Base-by-base conservation (phyloP, 1,140 invertebrate genomes). In the Brachionus plicatilis region DNA sequence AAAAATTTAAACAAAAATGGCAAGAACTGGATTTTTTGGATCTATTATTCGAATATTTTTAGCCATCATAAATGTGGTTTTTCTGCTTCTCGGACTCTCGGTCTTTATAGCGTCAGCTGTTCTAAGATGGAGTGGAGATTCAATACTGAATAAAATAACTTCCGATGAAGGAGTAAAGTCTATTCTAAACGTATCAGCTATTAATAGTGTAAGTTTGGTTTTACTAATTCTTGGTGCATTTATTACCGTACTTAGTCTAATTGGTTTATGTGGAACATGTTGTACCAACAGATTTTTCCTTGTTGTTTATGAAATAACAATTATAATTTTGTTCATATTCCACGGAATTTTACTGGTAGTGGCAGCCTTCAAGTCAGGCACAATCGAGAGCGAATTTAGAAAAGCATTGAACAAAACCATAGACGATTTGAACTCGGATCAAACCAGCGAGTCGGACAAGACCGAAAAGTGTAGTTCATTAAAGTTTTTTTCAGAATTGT, bases 121-220 rank as follows among this genome's bases (percentile, higher is more conserved):
- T 29, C 29, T 82, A 33, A 24, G 65, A 37, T 82, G 79, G 79
- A 82, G 53, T 60, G 17, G 17, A 27, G n/a, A 60, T n/a, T 82
- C 79, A 65, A 43, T 82, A 60, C n/a, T 82, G 4, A 82, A 82
- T 43, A 82, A 82, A 82, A 60, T 82, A 65, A 65, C 65, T 37
- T 20, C 20, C 5, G 60, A 65, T 47, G 79, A 68, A 9, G 79
- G n/a, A 11, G 20, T 82, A 24, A 43, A 82, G 12, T 65, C 79
- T 5, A 82, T 82, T 24, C 7, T 82, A 11, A 47, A 82, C 33
- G 33, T 82, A n/a, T 65, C 79, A 29, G 79, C 79, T 8, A 60
- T 82, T 20, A 82, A 82, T 47, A 65, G 27, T 41, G 53, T 82
- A 11, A 82, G 6, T n/a, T 45, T 82, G 12, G 53, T 65, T 8